These are phyloP conservation scores for Augiades crinisus DNA, from an alignment of 2,888 invertebrate genomes.

Conservation along the genomic window DNA sequence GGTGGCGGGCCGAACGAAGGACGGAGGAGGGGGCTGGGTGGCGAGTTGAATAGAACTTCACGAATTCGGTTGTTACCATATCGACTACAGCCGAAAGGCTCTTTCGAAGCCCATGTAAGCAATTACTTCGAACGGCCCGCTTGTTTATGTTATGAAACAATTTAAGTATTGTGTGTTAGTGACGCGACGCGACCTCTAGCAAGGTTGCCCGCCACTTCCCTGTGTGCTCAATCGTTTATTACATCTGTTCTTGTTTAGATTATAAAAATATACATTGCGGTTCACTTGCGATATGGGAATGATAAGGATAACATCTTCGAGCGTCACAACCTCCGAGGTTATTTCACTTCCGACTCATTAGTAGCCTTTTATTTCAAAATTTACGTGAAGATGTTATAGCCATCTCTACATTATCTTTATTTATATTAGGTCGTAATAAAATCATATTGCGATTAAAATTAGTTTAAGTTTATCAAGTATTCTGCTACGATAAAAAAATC, in stretches of 20 bases:
- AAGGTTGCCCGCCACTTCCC: conserved; percentile 76
- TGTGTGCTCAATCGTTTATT: conserved; percentile 69
- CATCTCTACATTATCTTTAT: neutral
- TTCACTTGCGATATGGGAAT: conserved; percentile 17
- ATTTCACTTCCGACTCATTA: neutral
- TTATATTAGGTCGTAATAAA: neutral
- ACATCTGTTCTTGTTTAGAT: conserved; percentile 47
- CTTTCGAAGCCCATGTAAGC: conserved; percentile 35
- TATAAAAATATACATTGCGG: conserved; percentile 32
- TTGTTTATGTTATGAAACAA: conserved; percentile 64
- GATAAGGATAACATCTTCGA: conserved; percentile 6
- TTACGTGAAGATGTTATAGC: neutral
- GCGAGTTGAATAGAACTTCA: conserved; percentile 31
- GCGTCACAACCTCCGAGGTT: neutral
- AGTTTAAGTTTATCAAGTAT: too few relatives aligned
- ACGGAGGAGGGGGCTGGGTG: conserved; percentile 38
- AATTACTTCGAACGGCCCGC: conserved; percentile 33
- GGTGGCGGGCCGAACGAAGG: conserved; percentile 48
- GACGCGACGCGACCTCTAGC: conserved; percentile 73
- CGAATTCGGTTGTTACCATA: conserved; percentile 28
- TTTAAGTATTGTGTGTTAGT: conserved; percentile 62
- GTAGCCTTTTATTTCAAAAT: neutral
- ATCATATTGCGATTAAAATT: too few relatives aligned
- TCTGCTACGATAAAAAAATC: too few relatives aligned
- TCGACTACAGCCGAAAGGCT: conserved; percentile 24